Evolutionary conservation across 2,113 vertebrate species (phyloP).

Genomic region (Chlamydotis undulata): DNA sequence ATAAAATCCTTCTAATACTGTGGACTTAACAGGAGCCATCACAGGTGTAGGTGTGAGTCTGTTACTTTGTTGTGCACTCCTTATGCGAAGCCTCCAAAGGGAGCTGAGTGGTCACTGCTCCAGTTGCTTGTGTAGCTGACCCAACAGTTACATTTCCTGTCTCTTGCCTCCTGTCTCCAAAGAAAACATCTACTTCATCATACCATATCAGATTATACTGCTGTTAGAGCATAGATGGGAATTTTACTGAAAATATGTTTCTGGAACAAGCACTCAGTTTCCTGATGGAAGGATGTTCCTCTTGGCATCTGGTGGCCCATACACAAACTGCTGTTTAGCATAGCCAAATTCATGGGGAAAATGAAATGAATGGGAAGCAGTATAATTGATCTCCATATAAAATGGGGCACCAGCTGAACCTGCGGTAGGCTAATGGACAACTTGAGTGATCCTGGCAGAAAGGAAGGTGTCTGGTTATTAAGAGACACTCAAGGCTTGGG

Average conservation of each 20-base stretch:
- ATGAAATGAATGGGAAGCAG: not conserved
- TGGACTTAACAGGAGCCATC: not conserved
- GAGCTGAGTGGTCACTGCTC: not conserved
- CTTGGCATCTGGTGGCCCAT: not conserved
- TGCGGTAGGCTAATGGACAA: not conserved
- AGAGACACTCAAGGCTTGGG: not conserved
- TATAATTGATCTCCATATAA: not conserved
- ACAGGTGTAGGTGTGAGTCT: not conserved
- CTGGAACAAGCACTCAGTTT: not conserved
- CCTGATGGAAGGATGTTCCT: not conserved
- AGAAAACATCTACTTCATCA: not conserved
- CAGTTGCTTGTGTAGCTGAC: not conserved
- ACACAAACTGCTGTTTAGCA: not conserved
- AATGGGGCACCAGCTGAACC: not conserved
- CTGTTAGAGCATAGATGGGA: not conserved
- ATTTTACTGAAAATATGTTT: not conserved
- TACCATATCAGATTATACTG: not conserved
- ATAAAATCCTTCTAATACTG: not conserved
- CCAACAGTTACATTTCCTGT: fast-evolving
- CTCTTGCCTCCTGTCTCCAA: not conserved
- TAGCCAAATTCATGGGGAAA: not conserved
- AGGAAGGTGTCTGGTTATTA: not conserved
- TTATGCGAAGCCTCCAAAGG: not conserved
- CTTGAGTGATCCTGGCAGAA: not conserved
- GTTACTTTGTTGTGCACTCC: not conserved